Percentiles rank a stretch among this genome's conserved stretches.
These are phyloP conservation scores for Dasyprocta punctata DNA, from an alignment of 2,113 vertebrate genomes.

Conservation along the genomic window DNA sequence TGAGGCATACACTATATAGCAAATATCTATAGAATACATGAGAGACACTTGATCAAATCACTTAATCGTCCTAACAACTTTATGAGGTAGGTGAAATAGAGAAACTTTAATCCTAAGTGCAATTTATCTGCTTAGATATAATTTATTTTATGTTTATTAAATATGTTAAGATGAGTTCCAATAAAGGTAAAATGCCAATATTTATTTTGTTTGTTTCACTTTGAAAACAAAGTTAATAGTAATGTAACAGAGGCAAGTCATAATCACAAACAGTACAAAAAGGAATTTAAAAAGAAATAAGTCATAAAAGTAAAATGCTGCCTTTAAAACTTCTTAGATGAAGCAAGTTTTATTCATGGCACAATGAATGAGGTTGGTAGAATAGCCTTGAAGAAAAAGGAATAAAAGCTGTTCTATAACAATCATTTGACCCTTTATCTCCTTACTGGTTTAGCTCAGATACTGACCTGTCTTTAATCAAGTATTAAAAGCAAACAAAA, in stretches of 20 bases:
- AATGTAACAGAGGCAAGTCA: constrained; percentile 11
- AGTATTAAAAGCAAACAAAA: constrained; percentile 87
- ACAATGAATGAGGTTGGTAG: constrained; percentile 19
- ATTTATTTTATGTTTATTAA: constrained; percentile 56
- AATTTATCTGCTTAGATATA: constrained; percentile 1
- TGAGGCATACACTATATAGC: background rate
- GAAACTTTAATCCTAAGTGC: constrained; percentile 31
- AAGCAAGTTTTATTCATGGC: constrained; percentile 13
- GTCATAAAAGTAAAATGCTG: constrained; percentile 27
- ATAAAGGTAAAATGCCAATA: constrained; percentile 47
- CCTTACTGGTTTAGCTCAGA: constrained; percentile 83
- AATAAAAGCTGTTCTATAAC: constrained; percentile 72
- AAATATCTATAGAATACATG: background rate
- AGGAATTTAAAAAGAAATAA: constrained; percentile 39
- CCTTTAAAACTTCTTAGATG: constrained; percentile 52
- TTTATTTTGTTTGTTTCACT: constrained; percentile 63
- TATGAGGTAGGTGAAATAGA: background rate
- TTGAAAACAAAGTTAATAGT: constrained; percentile 35
- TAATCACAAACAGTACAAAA: constrained; percentile 27
- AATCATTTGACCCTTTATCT: constrained; percentile 84
- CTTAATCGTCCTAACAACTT: background rate
- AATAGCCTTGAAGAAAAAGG: constrained; percentile 55
- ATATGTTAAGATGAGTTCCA: constrained; percentile 32
- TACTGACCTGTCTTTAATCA: constrained; percentile 85
- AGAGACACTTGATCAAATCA: background rate